Conservation (phyloP, 2,888 invertebrate genomes). For the Quadroppia sp. region DNA sequence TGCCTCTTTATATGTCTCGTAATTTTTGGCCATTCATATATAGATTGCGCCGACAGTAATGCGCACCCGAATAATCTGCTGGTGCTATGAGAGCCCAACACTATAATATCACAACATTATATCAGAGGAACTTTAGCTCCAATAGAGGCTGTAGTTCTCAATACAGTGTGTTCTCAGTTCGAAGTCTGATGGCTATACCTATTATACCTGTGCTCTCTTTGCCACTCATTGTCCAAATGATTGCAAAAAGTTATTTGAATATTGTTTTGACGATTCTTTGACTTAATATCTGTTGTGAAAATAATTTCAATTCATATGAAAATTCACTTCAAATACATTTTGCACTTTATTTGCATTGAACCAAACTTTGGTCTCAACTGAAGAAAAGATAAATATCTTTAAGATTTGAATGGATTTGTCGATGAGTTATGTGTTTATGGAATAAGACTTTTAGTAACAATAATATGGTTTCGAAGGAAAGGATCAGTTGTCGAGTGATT, state of each 20-base stretch:
- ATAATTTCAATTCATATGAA: neutral
- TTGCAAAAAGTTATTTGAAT: neutral
- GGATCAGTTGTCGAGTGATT: neutral
- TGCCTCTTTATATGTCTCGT: too few relatives aligned
- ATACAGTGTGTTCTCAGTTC: neutral
- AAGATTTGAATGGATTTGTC: neutral
- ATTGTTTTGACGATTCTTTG: constrained; percentile 2
- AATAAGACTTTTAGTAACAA: neutral
- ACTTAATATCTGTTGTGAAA: neutral
- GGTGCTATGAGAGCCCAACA: too few relatives aligned
- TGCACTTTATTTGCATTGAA: too few relatives aligned
- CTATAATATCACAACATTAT: too few relatives aligned
- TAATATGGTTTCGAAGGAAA: neutral
- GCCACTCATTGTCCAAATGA: neutral
- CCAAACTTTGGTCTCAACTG: too few relatives aligned
- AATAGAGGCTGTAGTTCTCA: too few relatives aligned
- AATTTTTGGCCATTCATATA: too few relatives aligned
- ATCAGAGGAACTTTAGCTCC: too few relatives aligned
- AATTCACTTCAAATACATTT: too few relatives aligned
- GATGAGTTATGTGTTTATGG: neutral
- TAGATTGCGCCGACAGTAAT: too few relatives aligned
- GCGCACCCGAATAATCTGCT: too few relatives aligned
- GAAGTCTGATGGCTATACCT: neutral
- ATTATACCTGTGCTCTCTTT: neutral
- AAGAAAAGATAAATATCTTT: too few relatives aligned